Base-by-base conservation (phyloP, 2,888 invertebrate genomes). In the Tiliacea aurago region DNA sequence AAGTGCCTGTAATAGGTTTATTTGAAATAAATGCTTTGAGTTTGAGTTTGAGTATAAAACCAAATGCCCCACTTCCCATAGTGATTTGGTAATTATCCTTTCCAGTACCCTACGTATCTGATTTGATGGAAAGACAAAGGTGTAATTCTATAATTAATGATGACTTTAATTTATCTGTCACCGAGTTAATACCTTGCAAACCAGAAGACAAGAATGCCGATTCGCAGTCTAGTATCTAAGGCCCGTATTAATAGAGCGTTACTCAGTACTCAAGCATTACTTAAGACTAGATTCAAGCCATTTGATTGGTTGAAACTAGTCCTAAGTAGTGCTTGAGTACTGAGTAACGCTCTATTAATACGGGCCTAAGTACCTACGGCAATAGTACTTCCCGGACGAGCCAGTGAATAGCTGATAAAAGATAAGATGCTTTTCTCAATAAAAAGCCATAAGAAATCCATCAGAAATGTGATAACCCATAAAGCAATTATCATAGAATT, bases 401-500 rank as follows among this genome's bases (percentile, higher is more conserved):
- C 33, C 4, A 18, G 23, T 23, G 13, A 13, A n/a, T 11, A 15
- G 5, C 56, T 11, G 71, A 71, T 71, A 45, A 41, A 51, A 64
- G 51, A 70, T 76, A 63, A 45, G 1, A 33, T 20, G 3, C 18
- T 41, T 51, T 58, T 51, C 1, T 18, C 33, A 45, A 56, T 45
- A 56, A 56, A 63, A 74, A 51, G 37, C 58, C 56, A 71, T 75
- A 72, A 65, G 20, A 80, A 62, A 78, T 76, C 47, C 58, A 79
- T 84, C 79, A 81, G 82, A 78, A 76, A 85, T 76, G 59, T 73
- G 81, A 85, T 85, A 85, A 49, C 73, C 75, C 70, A 67, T 55
- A 51, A 41, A 58, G 64, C 45, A 76, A 86, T 85, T 75, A 85
- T 72, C 63, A 58, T 63, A 78, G 80, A 83, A 85, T 85, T 72